A percentile compares a stretch with the other conserved stretches of the same genome.
Evolutionary conservation across 2,113 vertebrate species (phyloP).

Genomic region (Ptilonorhynchus violaceus): DNA sequence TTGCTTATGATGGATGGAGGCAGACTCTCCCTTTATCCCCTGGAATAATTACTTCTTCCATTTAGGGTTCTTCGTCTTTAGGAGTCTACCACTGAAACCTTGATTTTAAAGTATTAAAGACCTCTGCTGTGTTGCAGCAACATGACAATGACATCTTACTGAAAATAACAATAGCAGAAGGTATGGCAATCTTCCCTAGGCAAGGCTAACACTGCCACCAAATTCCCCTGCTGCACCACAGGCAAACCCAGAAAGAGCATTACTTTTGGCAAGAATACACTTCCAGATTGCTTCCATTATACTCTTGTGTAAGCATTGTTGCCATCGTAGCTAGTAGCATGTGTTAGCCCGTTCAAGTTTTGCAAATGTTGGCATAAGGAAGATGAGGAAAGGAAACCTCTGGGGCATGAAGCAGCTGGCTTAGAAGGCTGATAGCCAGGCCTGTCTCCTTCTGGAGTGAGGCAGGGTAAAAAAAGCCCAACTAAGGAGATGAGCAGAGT

Average conservation of each 20-base stretch:
- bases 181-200: background rate
- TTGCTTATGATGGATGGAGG: background rate
- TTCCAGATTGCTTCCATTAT: constrained; percentile 35
- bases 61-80: background rate
- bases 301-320: background rate
- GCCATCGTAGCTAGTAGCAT: background rate
- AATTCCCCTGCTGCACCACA: background rate
- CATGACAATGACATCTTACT: background rate
- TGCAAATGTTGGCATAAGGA: background rate
- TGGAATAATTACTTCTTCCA: background rate
- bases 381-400: background rate
- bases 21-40: background rate
- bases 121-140: background rate
- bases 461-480: background rate
- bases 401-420: background rate
- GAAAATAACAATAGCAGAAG: background rate
- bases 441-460: background rate
- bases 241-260: background rate
- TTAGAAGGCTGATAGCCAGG: background rate
- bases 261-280: background rate
- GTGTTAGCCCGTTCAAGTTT: constrained; percentile 28
- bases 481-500: background rate
- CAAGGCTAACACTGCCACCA: background rate
- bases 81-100: background rate
- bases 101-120: background rate